Evolutionary conservation across 2,888 invertebrate species (phyloP), one percentile per base, ranked within the genome.

Genomic region (Xestia xanthographa): DNA sequence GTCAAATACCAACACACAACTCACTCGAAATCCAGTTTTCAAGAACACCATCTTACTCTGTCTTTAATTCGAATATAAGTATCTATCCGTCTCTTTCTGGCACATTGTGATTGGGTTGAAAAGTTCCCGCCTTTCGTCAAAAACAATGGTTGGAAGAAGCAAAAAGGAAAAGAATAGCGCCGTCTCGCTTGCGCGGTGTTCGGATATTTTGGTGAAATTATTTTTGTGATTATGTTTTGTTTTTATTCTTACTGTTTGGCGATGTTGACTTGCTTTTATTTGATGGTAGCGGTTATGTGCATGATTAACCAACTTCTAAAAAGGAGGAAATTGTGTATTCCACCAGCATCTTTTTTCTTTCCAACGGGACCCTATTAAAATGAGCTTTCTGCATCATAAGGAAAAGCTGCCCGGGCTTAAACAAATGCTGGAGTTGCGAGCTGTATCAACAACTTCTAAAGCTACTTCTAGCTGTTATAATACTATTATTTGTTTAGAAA

Each of bases 61-160:
- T 91, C 88, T 87, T 87, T 84, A 72, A 85, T 77, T 79, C 73
- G 75, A 75, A 80, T 75, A 87, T 85, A 90, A 87, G 70, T 77
- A 83, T 82, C 3, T 75, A 29, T 50, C 84, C 62, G 34, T 92
- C 93, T 84, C 90, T 71, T 68, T 93, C 91, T 50, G 66, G 43
- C 92, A 68, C 56, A 76, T 38, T 14, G 45, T 79, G 88, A 94
- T 94, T 94, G 93, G 94, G 75, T 81, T 86, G 90, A 93, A 93
- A 93, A 92, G 87, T 92, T 92, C 86, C 90, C 94, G 92, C 94
- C 94, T 92, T 88, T 90, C 88, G 89, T 81, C 83, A 86, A 91
- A 91, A 90, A 94, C 94, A 94, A 94, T 93, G 89, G 91, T 20
- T 43, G 71, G 60, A 71, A 63, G 67, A 84, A 83, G 83, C 84